phyloP scores from a whole-genome alignment of 2,113 vertebrate species.

The Oncorhynchus masou region DNA sequence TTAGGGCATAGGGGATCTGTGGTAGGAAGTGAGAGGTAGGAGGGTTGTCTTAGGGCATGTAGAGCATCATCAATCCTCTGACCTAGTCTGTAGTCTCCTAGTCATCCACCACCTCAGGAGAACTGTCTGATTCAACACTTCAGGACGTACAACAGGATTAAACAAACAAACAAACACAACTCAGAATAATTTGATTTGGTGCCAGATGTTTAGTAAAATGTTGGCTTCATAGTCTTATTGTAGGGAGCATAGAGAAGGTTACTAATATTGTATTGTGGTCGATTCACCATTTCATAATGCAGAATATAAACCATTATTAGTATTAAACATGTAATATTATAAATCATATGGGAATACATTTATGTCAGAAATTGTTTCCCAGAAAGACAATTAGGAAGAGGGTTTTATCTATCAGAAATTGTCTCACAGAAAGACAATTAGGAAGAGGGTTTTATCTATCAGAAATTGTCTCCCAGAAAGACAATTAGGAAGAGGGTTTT shows the following conservation, averaged over 20 bases:
- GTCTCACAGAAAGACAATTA: too few species aligned
- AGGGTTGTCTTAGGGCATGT: not conserved
- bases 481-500: too few species aligned
- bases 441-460: too few species aligned
- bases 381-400: too few species aligned
- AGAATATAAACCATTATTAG: not conserved
- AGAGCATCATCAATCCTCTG: constrained; percentile 32
- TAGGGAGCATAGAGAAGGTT: too few species aligned
- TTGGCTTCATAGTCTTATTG: too few species aligned
- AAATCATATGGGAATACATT: not conserved
- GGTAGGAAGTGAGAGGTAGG: not conserved
- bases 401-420: too few species aligned
- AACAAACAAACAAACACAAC: not conserved
- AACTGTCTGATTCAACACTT: not conserved
- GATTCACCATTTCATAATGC: not conserved
- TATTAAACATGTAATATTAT: not conserved
- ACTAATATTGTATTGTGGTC: not conserved
- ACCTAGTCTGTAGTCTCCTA: constrained; percentile 47
- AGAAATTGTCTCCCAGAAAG: too few species aligned
- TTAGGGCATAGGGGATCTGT: not conserved
- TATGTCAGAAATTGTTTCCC: too few species aligned
- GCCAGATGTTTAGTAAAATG: too few species aligned
- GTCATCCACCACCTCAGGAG: constrained; percentile 40
- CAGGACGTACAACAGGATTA: not conserved
- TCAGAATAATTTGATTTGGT: too few species aligned